Evolutionary conservation across 2,888 invertebrate genomes (phyloP), one percentile per base, ranked within the genome.

Genomic region (Protodeltote pygarga): DNA sequence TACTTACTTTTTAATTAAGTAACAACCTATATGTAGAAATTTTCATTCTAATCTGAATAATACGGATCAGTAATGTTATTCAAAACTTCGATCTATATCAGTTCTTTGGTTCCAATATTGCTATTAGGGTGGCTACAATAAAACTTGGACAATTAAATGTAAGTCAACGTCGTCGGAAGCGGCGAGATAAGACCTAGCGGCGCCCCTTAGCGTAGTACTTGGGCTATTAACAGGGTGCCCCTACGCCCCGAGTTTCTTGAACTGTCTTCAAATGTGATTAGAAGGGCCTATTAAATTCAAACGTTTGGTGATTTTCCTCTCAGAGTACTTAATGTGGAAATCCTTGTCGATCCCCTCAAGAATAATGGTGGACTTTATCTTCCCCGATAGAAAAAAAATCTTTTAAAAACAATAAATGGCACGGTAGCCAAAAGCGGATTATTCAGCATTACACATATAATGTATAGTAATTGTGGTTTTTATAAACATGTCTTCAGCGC

Each of bases 121-220:
- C 81, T 84, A 84, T 85, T 83, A 83, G 81, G 82, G 77, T 73
- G 75, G 79, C 79, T 81, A 83, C 80, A 89, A 85, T 90, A 88
- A 86, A 89, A 90, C 88, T 90, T 90, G 81, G 79, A 88, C 89
- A 89, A 86, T 90, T 89, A 89, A 89, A 89, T 83, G 86, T 87
- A 84, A 89, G 82, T 87, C 83, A 79, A 78, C 77, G 84, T 73
- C 79, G 81, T 79, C 76, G 84, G 83, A 73, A 77, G 77, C 75
- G 74, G 78, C 73, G 69, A 87, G 89, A 89, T 89, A 89, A 89
- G 87, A 84, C 81, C 83, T 81, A 79, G 79, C 72, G 80, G 77
- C 81, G 77, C 82, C 82, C 85, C 81, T 81, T 78, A 74, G 76
- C 79, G 77, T 73, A 71, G 80, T 81, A 84, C 86, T 85, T 80